Evolutionary conservation across 2,113 vertebrate genomes (phyloP), one percentile per base, ranked within the genome.

Genomic region (Paraplagusia blochii): DNA sequence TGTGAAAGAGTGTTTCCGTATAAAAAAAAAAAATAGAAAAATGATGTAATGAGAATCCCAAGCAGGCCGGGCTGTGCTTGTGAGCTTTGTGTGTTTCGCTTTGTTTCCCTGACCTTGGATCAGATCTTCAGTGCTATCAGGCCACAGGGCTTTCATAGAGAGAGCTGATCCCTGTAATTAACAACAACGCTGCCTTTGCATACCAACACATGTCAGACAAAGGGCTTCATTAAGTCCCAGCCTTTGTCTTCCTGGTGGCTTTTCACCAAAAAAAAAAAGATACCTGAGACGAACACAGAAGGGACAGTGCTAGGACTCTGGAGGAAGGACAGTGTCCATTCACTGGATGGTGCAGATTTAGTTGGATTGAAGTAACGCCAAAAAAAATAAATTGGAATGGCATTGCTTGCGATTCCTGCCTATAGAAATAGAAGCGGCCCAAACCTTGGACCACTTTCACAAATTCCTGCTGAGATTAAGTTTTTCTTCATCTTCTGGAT

Each of bases 201-300:
- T 77, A 69, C 64, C 60, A 73, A 63, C 64, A 58, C 19, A 38
- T 58, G 16, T 58, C 56, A 60, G 57, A 76, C 62, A 83, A 74
- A 77, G 40, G 61, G 59, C 13, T 63, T 76, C 29, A 66, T 75
- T 33, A 17, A 63, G 58, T 60, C 64, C 36, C 16, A n/a, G 69
- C 66, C 16, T 66, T 66, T 62, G 51, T 61, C 64, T 36, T 55
- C 33, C 13, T 45, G 56, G 76, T 70, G 51, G 47, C 58, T 42
- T 22, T 7, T 43, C 56, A 74, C 53, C 43, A 2, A 22, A 22
- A 45, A 22, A 5, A 46, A 2, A 22, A 22, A 45, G 29, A 5
- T 63, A 66, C 69, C 65, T 73, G 66, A 17, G 47, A 60, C 43
- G 69, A 46, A 60, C n/a, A 60, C 44, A 33, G 58, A 39, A 1